phyloP scores from a whole-genome alignment of 2,113 vertebrate species.

The Bos indicus region DNA sequence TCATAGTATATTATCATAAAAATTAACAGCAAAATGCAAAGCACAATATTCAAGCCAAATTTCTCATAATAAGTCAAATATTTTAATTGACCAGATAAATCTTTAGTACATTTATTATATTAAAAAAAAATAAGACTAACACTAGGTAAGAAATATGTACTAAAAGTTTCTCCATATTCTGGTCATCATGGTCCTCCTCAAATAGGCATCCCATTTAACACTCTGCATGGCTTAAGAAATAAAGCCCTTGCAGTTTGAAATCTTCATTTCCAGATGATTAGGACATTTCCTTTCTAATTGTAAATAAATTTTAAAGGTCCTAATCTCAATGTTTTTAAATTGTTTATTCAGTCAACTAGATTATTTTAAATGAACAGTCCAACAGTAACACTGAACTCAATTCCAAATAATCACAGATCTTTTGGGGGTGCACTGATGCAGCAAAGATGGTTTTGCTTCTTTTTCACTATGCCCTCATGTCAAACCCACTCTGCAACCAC shows the following conservation, averaged over 20 bases:
- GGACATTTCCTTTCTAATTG: background rate
- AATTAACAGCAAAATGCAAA: background rate
- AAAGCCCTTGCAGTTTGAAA: background rate
- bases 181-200: background rate
- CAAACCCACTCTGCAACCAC: background rate
- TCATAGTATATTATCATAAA: background rate
- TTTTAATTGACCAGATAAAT: slow-evolving; percentile 18
- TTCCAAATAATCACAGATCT: background rate
- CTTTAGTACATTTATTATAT: background rate
- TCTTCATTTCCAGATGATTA: background rate
- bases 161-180: background rate
- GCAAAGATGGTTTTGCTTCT: background rate
- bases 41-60: background rate
- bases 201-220: background rate
- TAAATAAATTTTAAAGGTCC: background rate
- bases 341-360: background rate
- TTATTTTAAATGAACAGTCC: background rate
- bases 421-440: background rate
- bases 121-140: slow-evolving; percentile 3
- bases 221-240: background rate
- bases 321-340: background rate
- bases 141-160: background rate
- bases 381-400: background rate
- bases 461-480: background rate
- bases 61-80: slow-evolving; percentile 10